Evolutionary conservation across 2,888 invertebrate species (phyloP).

Genomic region (Thalpophila matura): DNA sequence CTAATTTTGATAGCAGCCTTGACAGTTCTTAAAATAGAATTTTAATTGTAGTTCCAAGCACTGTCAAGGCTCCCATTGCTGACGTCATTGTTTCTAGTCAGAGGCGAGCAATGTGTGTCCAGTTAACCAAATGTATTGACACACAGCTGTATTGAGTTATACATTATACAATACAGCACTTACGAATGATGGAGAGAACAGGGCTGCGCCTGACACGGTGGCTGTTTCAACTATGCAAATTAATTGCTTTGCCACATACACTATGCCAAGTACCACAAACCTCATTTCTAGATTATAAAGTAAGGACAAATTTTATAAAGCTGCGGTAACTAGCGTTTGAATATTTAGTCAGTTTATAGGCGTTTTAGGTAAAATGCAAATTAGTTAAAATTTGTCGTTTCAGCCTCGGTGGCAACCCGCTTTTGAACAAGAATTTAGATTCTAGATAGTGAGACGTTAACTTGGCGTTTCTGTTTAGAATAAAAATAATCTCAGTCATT

Average conservation of each 20-base stretch:
- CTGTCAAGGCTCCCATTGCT: not conserved
- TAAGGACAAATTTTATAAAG: conserved; percentile 49
- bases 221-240: conserved; percentile 80
- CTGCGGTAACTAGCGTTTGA: conserved; percentile 33
- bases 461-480: not conserved
- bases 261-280: conserved; percentile 65
- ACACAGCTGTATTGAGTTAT: conserved; percentile 41
- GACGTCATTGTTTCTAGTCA: conserved; percentile 9
- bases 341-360: conserved; percentile 48
- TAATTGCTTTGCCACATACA: conserved; percentile 74
- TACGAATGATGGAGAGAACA: conserved; percentile 51
- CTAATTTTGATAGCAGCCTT: not conserved
- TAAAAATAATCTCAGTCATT: conserved; percentile 2
- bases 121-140: conserved; percentile 54
- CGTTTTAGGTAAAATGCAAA: conserved; percentile 38
- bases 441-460: conserved; percentile 1
- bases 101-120: conserved; percentile 22
- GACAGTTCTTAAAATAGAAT: too few species aligned
- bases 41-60: not conserved
- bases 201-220: conserved; percentile 63
- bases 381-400: conserved; percentile 46
- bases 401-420: not conserved
- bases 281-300: conserved; percentile 63
- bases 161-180: conserved; percentile 55
- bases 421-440: conserved; percentile 29